These are phyloP conservation scores for Luscinia megarhynchos DNA, from an alignment of 2,797 vertebrate species.

Conservation along the genomic window DNA sequence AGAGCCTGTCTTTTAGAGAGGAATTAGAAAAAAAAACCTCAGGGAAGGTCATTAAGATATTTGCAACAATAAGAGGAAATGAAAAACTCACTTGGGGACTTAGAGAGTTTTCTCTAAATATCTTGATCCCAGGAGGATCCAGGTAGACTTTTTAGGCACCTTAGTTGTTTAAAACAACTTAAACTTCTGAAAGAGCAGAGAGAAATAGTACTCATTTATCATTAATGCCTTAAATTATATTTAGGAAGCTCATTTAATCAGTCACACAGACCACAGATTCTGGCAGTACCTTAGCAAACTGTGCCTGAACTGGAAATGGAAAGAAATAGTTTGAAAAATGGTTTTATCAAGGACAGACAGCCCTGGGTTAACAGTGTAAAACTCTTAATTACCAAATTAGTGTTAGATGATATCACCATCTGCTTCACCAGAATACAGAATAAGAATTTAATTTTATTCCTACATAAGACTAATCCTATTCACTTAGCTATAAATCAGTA, in stretches of 20 bases:
- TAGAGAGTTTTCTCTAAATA: not conserved
- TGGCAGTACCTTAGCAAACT: constrained; percentile 15
- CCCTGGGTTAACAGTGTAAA: not conserved
- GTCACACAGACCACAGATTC: not conserved
- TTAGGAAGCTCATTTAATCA: constrained; percentile 47
- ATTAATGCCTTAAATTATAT: constrained; percentile 56
- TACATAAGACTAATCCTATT: not conserved
- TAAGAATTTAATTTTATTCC: not conserved
- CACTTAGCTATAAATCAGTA: not conserved
- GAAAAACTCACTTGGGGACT: not conserved
- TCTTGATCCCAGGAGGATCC: not conserved
- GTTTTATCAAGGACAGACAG: not conserved
- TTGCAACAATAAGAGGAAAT: not conserved
- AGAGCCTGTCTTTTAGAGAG: not conserved
- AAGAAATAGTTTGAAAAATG: not conserved
- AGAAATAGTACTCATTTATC: constrained; percentile 54
- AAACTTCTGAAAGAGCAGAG: constrained; percentile 14
- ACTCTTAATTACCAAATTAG: not conserved
- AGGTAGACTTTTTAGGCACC: not conserved
- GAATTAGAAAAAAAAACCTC: not conserved
- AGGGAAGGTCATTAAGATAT: not conserved
- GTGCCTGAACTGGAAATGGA: not conserved
- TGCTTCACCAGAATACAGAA: not conserved
- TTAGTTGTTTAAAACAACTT: constrained; percentile 19
- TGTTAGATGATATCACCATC: not conserved